Base-by-base conservation (phyloP, 2,888 invertebrate genomes). In the Stramonita haemastoma region DNA sequence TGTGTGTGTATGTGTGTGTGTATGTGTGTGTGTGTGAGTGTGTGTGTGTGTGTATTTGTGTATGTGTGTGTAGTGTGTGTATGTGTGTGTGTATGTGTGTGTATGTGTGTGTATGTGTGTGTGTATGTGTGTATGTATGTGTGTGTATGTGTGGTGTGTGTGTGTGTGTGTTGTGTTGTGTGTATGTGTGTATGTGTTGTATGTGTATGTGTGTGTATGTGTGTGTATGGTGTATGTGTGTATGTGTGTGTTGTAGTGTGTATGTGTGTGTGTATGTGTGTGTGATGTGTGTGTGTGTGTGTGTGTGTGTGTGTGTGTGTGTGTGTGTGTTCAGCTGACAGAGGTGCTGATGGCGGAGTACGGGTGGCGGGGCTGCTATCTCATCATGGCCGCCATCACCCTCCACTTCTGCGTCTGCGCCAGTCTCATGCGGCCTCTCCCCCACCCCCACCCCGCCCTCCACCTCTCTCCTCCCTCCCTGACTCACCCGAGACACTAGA, bases 361-460 rank as follows among this genome's bases (percentile, higher is more conserved):
- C 73, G 81, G 88, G 0, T 84, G 90, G 81, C 81, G 87, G 32
- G 90, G 91, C 15, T 84, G 90, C 56, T 60, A 90, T 19, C 77
- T 91, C 56, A n/a, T 91, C 56, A 32, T 91, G 66, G 87, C 88
- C 6, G 91, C 90, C 22, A 77, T 90, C 34, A 79, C 89, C 0
- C 90, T 91, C 32, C 89, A 91, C 88, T 89, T 90, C 88, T 90
- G 89, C 34, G 88, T 91, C 26, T 91, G 87, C 79, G 89, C 91
- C 66, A 87, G 87, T 56, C 83, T 89, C 32, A 90, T 87, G 83
- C 79, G 90, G 0, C 89, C 87, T 15, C 91, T 66, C 34, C 56
- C 83, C 79, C 66, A 19, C 26, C 36, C 46, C 4, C 46, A 46
- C 46, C 46, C 46, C 46, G 8, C 46, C 46, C 46, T 8, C 46